Evolutionary conservation across 1,140 invertebrate genomes (phyloP).

Genomic region (Mya arenaria): DNA sequence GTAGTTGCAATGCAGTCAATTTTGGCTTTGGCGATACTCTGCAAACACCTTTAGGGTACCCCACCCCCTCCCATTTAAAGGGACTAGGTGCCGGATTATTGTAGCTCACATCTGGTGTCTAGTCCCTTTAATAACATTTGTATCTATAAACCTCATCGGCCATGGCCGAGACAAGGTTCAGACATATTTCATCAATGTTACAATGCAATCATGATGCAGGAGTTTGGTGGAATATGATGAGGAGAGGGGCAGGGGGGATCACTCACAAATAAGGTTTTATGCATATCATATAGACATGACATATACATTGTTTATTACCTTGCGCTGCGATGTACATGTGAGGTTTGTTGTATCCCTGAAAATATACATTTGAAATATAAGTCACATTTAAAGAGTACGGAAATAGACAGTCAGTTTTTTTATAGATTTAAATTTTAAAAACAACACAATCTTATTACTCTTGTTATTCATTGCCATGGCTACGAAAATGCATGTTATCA

Average conservation of each 20-base stretch:
- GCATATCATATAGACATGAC: background rate
- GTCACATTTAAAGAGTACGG: background rate
- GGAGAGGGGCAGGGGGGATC: too few species aligned
- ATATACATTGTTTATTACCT: constrained; percentile 11
- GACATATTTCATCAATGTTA: too few species aligned
- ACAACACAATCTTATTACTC: background rate
- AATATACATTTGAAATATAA: too few species aligned
- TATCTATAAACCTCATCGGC: background rate
- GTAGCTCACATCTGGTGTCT: background rate
- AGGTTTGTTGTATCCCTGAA: constrained; percentile 50
- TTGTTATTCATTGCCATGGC: background rate
- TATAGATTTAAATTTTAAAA: background rate
- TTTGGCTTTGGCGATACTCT: background rate
- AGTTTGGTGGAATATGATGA: too few species aligned
- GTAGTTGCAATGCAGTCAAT: too few species aligned
- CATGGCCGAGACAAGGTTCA: too few species aligned
- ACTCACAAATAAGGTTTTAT: too few species aligned
- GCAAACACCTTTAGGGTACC: background rate
- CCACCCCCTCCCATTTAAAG: background rate
- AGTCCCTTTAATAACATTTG: background rate
- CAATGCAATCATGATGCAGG: too few species aligned
- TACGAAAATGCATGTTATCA: too few species aligned
- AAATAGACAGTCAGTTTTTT: background rate
- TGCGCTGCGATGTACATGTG: constrained; percentile 50
- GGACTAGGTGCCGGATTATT: background rate